These are phyloP conservation scores for Heliconius hewitsoni DNA, from an alignment of 1,140 invertebrate species.

Conservation along the genomic window DNA sequence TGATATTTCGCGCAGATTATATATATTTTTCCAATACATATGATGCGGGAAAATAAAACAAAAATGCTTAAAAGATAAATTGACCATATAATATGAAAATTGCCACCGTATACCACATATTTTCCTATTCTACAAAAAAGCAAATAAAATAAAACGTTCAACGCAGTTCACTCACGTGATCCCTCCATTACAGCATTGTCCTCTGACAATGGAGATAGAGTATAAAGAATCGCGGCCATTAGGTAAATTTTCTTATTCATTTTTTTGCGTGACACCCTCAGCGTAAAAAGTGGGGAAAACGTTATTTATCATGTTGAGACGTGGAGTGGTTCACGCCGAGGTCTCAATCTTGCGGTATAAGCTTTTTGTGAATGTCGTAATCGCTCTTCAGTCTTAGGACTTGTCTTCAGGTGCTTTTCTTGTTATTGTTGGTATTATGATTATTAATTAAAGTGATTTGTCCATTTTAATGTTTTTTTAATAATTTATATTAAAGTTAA, in stretches of 20 bases:
- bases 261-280: conserved; percentile 79
- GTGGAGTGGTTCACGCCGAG: conserved; percentile 49
- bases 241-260: conserved; percentile 80
- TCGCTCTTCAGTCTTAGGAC: conserved; percentile 36
- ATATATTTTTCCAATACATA: no score
- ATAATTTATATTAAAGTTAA: no score
- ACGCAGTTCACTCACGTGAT: conserved; percentile 71
- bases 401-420: conserved; percentile 22
- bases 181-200: conserved; percentile 79
- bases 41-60: neutral
- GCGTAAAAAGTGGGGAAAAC: conserved; percentile 68
- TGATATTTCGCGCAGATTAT: no score
- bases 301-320: conserved; percentile 73
- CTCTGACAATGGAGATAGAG: conserved; percentile 73
- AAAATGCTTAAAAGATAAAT: neutral
- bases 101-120: neutral
- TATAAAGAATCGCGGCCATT: conserved; percentile 78
- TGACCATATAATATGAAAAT: neutral
- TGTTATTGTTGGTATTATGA: neutral
- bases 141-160: conserved; percentile 39
- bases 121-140: conserved; percentile 2
- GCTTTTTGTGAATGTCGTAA: conserved; percentile 54
- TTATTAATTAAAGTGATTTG: neutral
- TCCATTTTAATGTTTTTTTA: neutral
- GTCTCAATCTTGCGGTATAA: conserved; percentile 67